Conservation (phyloP, 1,140 invertebrate species). For the Brachionus paranguensis region DNA sequence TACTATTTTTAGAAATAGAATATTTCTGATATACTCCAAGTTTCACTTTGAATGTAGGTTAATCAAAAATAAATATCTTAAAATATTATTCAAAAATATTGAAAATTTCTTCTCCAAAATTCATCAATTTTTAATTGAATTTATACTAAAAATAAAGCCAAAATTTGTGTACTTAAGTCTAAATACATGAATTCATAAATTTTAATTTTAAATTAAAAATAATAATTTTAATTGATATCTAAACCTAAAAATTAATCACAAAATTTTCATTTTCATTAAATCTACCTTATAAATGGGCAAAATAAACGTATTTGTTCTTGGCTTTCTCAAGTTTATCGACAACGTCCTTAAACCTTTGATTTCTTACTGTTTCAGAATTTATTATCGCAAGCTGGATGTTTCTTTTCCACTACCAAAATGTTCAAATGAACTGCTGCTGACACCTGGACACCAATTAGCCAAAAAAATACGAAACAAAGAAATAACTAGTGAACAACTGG, state of each 20-base stretch:
- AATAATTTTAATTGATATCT: neutral
- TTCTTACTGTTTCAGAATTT: neutral
- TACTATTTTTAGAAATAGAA: too few relatives aligned
- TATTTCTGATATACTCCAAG: too few relatives aligned
- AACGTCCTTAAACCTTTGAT: constrained; percentile 17
- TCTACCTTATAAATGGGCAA: neutral
- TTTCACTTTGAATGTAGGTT: too few relatives aligned
- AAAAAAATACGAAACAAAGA: constrained; percentile 22
- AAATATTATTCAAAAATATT: neutral
- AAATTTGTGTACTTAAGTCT: neutral
- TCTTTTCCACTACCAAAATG: constrained; percentile 1
- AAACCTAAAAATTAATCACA: neutral
- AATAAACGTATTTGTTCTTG: neutral
- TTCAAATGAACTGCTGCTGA: neutral
- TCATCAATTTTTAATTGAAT: neutral
- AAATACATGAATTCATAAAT: neutral
- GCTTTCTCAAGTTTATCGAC: constrained; percentile 9
- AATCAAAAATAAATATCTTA: neutral
- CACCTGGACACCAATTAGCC: constrained; percentile 12
- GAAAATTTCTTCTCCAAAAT: neutral
- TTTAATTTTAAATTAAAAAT: neutral
- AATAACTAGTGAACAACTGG: constrained; percentile 48
- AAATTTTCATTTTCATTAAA: neutral
- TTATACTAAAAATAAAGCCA: neutral
- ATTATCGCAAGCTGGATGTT: neutral